Evolutionary conservation across 2,797 vertebrate species (phyloP).

Genomic region (Astyanax mexicanus): DNA sequence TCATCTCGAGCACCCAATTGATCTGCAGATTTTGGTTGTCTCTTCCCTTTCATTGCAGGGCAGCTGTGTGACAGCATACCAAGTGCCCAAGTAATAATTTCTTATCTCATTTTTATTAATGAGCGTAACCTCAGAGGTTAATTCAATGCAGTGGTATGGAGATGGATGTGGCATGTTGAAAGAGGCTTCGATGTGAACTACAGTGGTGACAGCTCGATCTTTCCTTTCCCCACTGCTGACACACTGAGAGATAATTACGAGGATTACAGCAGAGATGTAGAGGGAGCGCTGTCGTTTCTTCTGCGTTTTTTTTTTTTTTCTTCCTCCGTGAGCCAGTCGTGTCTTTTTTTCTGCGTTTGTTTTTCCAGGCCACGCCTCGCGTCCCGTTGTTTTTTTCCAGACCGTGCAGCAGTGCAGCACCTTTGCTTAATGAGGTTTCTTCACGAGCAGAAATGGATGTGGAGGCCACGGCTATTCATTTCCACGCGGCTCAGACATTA

Average conservation of each 20-base stretch:
- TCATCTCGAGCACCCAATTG: conserved; percentile 51
- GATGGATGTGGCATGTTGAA: conserved; percentile 43
- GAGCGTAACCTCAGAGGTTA: conserved; percentile 62
- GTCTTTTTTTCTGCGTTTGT: background rate
- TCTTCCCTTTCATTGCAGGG: conserved; percentile 40
- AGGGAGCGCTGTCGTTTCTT: conserved; percentile 46
- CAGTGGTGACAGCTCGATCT: conserved; percentile 48
- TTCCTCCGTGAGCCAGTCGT: background rate
- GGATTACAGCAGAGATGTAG: conserved; percentile 66
- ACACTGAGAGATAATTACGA: conserved; percentile 70
- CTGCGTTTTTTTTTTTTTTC: background rate
- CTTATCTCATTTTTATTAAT: conserved; percentile 67
- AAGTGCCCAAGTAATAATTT: conserved; percentile 55
- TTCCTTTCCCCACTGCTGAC: conserved; percentile 57
- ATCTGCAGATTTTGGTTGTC: conserved; percentile 56
- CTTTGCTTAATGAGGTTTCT: conserved; percentile 58
- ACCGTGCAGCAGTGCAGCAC: conserved; percentile 35
- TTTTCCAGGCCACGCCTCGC: background rate
- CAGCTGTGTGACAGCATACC: conserved; percentile 45
- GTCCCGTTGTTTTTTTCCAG: conserved; percentile 24
- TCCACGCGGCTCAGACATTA: conserved; percentile 53
- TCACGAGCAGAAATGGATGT: conserved; percentile 39
- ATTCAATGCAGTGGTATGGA: conserved; percentile 57
- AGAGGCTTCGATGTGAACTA: conserved; percentile 34
- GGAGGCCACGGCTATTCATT: conserved; percentile 46